These are phyloP conservation scores for Corythucha ciliata DNA, from an alignment of 2,888 invertebrate genomes.

Conservation along the genomic window DNA sequence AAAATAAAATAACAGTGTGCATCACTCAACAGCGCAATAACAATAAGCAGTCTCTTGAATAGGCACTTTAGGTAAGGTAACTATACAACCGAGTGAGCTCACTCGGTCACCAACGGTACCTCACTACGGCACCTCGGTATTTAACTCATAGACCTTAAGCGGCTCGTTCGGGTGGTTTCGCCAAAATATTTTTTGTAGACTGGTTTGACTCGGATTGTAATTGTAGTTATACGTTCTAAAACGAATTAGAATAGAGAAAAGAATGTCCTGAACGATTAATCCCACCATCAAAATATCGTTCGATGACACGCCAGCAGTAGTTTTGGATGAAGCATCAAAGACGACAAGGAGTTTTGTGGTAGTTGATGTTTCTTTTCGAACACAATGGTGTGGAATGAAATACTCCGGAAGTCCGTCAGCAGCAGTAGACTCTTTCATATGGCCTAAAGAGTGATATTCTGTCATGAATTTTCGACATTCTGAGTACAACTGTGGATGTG, in stretches of 20 bases:
- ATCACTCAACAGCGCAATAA: too few relatives aligned
- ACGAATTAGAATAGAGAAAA: constrained; percentile 37
- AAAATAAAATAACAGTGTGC: too few relatives aligned
- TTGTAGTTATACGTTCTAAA: constrained; percentile 36
- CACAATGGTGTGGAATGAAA: constrained; percentile 3
- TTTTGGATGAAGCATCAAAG: constrained; percentile 37
- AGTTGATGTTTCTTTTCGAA: not conserved
- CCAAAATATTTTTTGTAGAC: too few relatives aligned
- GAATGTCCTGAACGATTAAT: constrained; percentile 37
- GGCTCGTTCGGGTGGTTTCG: too few relatives aligned
- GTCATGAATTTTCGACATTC: constrained; percentile 31
- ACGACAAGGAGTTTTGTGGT: constrained; percentile 39
- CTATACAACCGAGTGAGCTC: too few relatives aligned
- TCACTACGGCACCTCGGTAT: too few relatives aligned
- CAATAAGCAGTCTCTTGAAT: too few relatives aligned
- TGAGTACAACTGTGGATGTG: constrained; percentile 28
- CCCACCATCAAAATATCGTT: constrained; percentile 30
- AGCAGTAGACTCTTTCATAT: constrained; percentile 30
- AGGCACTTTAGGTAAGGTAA: too few relatives aligned
- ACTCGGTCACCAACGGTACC: too few relatives aligned
- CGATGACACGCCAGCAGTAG: constrained; percentile 33
- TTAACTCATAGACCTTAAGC: too few relatives aligned
- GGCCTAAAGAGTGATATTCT: constrained; percentile 32
- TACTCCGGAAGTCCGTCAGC: too few relatives aligned
- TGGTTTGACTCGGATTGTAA: too few relatives aligned